Percentiles rank a stretch among this genome's conserved stretches.
Conservation (phyloP, 2,113 vertebrate species). For the Oncorhynchus masou region DNA sequence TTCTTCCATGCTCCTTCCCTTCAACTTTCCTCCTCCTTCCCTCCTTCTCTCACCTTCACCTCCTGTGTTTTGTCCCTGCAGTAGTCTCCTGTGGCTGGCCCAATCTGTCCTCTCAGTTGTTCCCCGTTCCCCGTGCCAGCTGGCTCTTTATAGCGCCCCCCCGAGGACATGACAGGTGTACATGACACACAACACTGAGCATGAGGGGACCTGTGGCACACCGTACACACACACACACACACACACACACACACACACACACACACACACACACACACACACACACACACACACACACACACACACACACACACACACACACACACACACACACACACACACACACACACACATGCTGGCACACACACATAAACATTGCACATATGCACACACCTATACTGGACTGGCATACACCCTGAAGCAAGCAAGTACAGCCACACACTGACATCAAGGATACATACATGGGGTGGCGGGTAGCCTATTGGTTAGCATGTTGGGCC, state of each 20-base stretch:
- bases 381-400: not conserved
- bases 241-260: slow-evolving; percentile 3
- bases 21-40: slow-evolving; percentile 27
- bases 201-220: slow-evolving; percentile 68
- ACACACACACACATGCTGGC: not conserved
- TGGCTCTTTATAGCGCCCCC: slow-evolving; percentile 66
- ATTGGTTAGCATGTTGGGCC: too few species aligned
- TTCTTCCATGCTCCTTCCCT: not conserved
- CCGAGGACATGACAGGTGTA: slow-evolving; percentile 71
- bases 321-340: not conserved
- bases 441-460: not conserved
- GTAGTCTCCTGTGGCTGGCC: slow-evolving; percentile 54
- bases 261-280: not conserved
- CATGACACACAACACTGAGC: slow-evolving; percentile 62
- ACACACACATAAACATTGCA: not conserved
- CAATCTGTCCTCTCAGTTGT: slow-evolving; percentile 69
- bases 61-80: slow-evolving; percentile 50
- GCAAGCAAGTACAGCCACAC: not conserved
- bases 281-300: not conserved
- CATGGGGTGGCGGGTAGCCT: too few species aligned
- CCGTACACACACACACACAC: slow-evolving; percentile 26
- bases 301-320: not conserved
- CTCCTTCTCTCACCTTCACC: slow-evolving; percentile 60
- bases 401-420: not conserved
- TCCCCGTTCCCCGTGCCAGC: slow-evolving; percentile 59